Conservation (phyloP, 2,888 invertebrate species). For the Panopea generosa region DNA sequence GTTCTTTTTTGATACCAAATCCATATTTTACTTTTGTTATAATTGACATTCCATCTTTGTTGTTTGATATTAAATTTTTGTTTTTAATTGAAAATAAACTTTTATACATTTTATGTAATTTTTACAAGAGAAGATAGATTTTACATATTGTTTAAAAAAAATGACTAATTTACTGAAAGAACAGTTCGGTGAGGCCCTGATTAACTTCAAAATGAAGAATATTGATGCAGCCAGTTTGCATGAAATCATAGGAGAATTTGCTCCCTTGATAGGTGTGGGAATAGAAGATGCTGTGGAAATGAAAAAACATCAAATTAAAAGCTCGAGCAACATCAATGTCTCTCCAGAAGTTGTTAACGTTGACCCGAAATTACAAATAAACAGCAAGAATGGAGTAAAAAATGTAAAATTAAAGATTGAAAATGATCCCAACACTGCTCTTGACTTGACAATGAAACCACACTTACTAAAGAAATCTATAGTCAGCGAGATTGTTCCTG, state of each 20-base stretch:
- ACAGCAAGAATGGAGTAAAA: not conserved
- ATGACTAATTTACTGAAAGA: conserved; percentile 52
- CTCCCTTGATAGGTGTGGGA: conserved; percentile 54
- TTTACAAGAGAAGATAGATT: too few species aligned
- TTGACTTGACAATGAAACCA: not conserved
- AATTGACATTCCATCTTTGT: too few species aligned
- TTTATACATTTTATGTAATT: too few species aligned
- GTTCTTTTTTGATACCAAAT: too few species aligned
- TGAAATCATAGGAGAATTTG: conserved; percentile 63
- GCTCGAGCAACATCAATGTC: not conserved
- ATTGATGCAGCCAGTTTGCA: conserved; percentile 57
- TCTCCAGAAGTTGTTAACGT: not conserved
- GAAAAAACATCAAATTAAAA: conserved; percentile 13
- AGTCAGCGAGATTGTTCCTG: too few species aligned
- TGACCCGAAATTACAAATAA: not conserved
- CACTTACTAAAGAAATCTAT: not conserved
- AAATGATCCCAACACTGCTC: not conserved
- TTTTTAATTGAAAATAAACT: too few species aligned
- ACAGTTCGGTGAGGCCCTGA: conserved; percentile 46
- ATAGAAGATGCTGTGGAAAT: conserved; percentile 16
- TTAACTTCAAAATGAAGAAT: conserved; percentile 52
- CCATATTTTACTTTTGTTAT: too few species aligned
- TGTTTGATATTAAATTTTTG: too few species aligned
- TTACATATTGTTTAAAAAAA: not conserved
- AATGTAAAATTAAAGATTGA: not conserved